phyloP scores from a whole-genome alignment of 2,888 invertebrate species.

The Hemaris fuciformis region DNA sequence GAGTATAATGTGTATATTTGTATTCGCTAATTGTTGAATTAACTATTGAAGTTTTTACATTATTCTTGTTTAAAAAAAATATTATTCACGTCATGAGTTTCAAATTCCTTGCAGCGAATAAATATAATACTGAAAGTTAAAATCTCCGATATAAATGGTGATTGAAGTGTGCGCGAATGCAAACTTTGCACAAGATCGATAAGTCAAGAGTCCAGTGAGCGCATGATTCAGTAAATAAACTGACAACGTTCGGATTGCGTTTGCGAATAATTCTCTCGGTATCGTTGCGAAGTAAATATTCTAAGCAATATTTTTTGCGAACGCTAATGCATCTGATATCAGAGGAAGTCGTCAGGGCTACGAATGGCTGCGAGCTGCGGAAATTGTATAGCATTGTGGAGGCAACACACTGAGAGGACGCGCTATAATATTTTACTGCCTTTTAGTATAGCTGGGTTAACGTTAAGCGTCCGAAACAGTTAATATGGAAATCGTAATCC shows the following conservation, averaged over 20 bases:
- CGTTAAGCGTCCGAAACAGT: neutral
- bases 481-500: neutral
- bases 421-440: neutral
- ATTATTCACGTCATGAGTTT: neutral
- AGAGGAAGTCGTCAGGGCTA: constrained; percentile 53
- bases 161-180: neutral
- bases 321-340: constrained; percentile 54
- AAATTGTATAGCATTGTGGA: constrained; percentile 65
- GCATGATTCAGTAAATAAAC: constrained; percentile 28
- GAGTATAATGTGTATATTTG: too few species aligned
- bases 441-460: neutral
- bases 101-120: neutral
- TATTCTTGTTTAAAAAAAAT: neutral
- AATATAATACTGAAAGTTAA: neutral
- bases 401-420: constrained; percentile 2
- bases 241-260: constrained; percentile 26
- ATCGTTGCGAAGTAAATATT: constrained; percentile 35
- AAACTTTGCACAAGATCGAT: constrained; percentile 26
- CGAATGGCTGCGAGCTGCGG: constrained; percentile 42
- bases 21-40: too few species aligned
- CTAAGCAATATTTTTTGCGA: constrained; percentile 45
- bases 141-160: neutral
- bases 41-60: too few species aligned
- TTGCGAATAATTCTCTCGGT: constrained; percentile 31
- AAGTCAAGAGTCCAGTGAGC: constrained; percentile 14